These are phyloP conservation scores for Polyodon spathula DNA, from an alignment of 2,113 vertebrate species.

Conservation along the genomic window DNA sequence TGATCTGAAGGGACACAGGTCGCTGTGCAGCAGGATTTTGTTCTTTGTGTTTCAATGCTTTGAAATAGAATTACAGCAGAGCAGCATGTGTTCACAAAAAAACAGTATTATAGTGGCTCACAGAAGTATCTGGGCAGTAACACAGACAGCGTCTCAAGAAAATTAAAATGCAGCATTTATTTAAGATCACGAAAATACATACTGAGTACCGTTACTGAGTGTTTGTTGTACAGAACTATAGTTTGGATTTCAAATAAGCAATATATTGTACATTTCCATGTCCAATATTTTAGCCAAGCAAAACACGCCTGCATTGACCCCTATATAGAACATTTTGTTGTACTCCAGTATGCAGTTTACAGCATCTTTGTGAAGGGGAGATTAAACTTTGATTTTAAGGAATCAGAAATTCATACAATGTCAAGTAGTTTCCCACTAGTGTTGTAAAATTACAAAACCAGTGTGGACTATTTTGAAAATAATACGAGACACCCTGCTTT, in stretches of 20 bases:
- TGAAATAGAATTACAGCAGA: slow-evolving; percentile 34
- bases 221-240: neutral
- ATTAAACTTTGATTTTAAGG: no score
- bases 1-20: neutral
- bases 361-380: no score
- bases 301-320: no score
- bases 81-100: slow-evolving; percentile 8
- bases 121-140: slow-evolving; percentile 36
- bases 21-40: no score
- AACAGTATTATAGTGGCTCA: slow-evolving; percentile 32
- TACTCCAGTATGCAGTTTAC: no score
- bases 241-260: neutral
- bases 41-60: slow-evolving; percentile 20
- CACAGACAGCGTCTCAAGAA: slow-evolving; percentile 29
- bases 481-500: neutral
- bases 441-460: no score
- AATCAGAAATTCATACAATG: no score
- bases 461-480: no score
- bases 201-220: neutral
- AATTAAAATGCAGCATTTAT: slow-evolving; percentile 15
- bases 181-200: slow-evolving; percentile 4
- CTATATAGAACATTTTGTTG: no score
- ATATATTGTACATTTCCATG: no score
- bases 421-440: no score
- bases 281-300: no score